phyloP scores from a whole-genome alignment of 2,888 invertebrate genomes.

The Meandrusa payeni region DNA sequence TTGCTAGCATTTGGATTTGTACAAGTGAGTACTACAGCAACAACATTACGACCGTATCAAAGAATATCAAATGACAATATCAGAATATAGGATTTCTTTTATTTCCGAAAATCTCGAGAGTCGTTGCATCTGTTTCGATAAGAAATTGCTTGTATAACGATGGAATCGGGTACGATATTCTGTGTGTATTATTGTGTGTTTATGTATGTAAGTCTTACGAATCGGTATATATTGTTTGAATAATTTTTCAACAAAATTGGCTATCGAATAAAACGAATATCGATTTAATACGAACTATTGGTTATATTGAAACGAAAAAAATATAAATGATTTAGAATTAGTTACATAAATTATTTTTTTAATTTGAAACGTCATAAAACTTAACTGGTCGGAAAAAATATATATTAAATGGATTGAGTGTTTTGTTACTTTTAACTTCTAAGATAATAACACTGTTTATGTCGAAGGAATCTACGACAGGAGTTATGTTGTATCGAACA shows the following conservation, averaged over 20 bases:
- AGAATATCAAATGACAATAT: background rate
- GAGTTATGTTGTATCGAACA: too few species aligned
- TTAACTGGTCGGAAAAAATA: too few species aligned
- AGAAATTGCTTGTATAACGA: conserved; percentile 71
- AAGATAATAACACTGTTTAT: too few species aligned
- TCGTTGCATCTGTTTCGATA: conserved; percentile 70
- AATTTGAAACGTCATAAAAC: too few species aligned
- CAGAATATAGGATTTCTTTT: background rate
- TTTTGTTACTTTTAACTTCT: too few species aligned
- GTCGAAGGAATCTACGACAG: too few species aligned
- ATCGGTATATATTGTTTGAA: conserved; percentile 14
- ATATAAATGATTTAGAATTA: background rate
- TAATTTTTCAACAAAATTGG: background rate
- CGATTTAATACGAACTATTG: conserved; percentile 13
- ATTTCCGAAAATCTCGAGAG: conserved; percentile 24
- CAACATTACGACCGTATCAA: too few species aligned
- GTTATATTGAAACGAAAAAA: background rate
- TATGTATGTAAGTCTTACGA: conserved; percentile 9
- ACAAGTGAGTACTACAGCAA: background rate
- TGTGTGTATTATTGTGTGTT: conserved; percentile 16
- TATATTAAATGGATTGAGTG: too few species aligned
- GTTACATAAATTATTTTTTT: background rate
- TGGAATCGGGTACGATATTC: conserved; percentile 34
- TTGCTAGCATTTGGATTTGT: too few species aligned
- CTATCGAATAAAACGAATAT: conserved; percentile 13